These are phyloP conservation scores for Diorhabda sublineata DNA, from an alignment of 1,140 invertebrate species.

Conservation along the genomic window DNA sequence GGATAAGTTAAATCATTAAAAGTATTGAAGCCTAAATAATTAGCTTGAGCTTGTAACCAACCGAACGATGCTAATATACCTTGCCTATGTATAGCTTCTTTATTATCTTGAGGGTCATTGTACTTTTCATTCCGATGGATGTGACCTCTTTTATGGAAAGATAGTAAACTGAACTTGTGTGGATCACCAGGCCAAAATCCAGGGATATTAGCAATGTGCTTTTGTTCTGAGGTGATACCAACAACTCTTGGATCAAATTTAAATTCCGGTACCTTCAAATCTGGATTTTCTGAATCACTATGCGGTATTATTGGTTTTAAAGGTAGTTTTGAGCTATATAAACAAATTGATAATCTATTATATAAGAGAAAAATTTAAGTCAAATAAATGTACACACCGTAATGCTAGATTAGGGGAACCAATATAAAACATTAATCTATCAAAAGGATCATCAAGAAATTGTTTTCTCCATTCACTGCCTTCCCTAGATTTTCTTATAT, in stretches of 20 bases:
- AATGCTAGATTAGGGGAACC: constrained; percentile 61
- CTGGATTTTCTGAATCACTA: constrained; percentile 54
- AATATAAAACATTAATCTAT: constrained; percentile 64
- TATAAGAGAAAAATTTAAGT: no score
- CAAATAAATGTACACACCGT: constrained; percentile 39
- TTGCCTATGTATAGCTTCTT: constrained; percentile 64
- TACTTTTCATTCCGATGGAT: constrained; percentile 45
- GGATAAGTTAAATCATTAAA: constrained; percentile 86
- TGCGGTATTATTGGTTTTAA: constrained; percentile 58
- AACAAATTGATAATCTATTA: neutral
- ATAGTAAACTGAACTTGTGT: constrained; percentile 70
- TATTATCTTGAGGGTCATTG: constrained; percentile 51
- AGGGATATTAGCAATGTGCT: constrained; percentile 68
- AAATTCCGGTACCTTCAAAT: constrained; percentile 54
- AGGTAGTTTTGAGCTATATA: constrained; percentile 49
- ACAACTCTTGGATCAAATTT: constrained; percentile 56
- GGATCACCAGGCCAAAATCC: constrained; percentile 76
- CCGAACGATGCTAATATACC: constrained; percentile 72
- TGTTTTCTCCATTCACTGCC: constrained; percentile 44
- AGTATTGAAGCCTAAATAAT: constrained; percentile 79
- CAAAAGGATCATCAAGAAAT: constrained; percentile 52
- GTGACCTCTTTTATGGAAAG: constrained; percentile 63
- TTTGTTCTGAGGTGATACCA: constrained; percentile 52
- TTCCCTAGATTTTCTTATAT: constrained; percentile 42
- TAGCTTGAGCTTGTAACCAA: constrained; percentile 76